Conservation (phyloP, 2,888 invertebrate species). For the Acleris laterana region DNA sequence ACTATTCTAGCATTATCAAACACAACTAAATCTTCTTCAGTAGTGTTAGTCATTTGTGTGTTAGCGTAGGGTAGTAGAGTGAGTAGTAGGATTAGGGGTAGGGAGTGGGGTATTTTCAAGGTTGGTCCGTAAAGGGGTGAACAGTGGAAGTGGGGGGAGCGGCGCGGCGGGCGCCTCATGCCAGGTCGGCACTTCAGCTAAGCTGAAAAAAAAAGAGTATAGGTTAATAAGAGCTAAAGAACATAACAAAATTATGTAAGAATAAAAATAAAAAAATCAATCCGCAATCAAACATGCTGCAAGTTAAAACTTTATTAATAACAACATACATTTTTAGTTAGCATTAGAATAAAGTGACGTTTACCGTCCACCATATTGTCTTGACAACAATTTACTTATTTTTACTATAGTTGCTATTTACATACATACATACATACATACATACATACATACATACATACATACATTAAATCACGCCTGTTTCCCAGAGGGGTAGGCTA, state of each 20-base stretch:
- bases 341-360: too few relatives aligned
- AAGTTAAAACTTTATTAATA: too few relatives aligned
- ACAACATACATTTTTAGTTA: too few relatives aligned
- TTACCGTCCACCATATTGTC: too few relatives aligned
- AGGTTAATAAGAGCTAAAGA: not conserved
- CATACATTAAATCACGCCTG: too few relatives aligned
- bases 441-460: too few relatives aligned
- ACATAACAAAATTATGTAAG: not conserved
- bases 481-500: too few relatives aligned
- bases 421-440: too few relatives aligned
- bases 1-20: conserved; percentile 32
- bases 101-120: conserved; percentile 60
- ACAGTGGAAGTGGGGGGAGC: conserved; percentile 59
- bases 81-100: conserved; percentile 53
- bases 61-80: conserved; percentile 55
- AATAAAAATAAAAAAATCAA: too few relatives aligned
- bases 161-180: conserved; percentile 71
- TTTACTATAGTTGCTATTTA: too few relatives aligned
- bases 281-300: not conserved
- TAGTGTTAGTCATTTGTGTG: conserved; percentile 60
- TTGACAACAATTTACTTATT: too few relatives aligned
- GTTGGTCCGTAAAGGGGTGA: conserved; percentile 67
- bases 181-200: conserved; percentile 69
- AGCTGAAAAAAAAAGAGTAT: conserved; percentile 51
- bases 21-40: conserved; percentile 6